Evolutionary conservation across 2,888 invertebrate species (phyloP), one percentile per base, ranked within the genome.

Genomic region (Lepetodrilus schrolli): DNA sequence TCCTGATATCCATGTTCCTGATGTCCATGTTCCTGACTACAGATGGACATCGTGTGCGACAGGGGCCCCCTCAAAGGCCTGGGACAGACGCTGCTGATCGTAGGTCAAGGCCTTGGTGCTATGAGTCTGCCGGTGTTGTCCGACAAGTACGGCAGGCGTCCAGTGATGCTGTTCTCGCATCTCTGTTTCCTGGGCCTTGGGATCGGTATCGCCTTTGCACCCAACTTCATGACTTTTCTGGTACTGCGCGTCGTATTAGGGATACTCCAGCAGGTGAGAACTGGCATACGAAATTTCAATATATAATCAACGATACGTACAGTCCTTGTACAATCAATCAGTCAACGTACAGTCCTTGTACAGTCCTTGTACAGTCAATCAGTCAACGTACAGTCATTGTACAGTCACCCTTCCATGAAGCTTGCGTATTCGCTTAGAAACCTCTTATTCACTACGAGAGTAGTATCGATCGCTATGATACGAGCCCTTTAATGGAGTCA

Each of bases 11-110:
- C 17, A n/a, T 47, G 17, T 47, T 47, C 47, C 47, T n/a, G 7
- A 50, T 50, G 4, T 17, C n/a, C 51, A 80, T 74, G 76, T 68
- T 77, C 74, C 34, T 3, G 26, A 23, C 37, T 70, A 2, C 78
- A 85, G 85, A 82, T 83, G 83, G 78, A 81, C 38, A 77, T 88
- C 51, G 87, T 88, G 0, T 88, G 88, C 72, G 80, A 81, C 10
- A 76, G 80, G 30, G 71, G 82, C 30, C 82, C 82, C 48, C 77
- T 84, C 36, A 79, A 82, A 8, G 83, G 86, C 30, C 78, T 86
- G 17, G 81, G 84, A 0, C 88, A 88, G 78, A 84, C 87, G 0
- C 70, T 86, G 26, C 82, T 86, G 43, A 78, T 82, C 49, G 78
- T 79, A 1, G 88, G 88, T 0, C 86, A 87, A 68, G 84, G 84